Conservation (phyloP, 2,113 vertebrate genomes). For the Tupaia chinensis region DNA sequence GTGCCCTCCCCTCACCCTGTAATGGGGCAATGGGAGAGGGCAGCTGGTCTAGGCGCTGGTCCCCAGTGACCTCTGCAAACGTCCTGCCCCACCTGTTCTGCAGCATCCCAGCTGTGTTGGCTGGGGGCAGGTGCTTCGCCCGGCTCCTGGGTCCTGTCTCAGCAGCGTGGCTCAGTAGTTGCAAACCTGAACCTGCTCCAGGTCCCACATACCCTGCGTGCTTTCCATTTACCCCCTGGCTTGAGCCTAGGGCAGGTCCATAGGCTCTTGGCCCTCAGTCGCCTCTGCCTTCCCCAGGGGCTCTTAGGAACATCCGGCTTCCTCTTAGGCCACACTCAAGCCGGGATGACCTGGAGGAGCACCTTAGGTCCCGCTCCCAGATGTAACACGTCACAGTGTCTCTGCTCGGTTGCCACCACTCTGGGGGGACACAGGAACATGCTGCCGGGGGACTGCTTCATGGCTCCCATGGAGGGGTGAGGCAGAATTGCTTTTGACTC, state of each 20-base stretch:
- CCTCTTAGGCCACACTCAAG: not conserved
- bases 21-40: not conserved
- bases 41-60: not conserved
- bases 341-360: not conserved
- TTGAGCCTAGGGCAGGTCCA: not conserved
- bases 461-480: not conserved
- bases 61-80: not conserved
- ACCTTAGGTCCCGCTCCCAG: not conserved
- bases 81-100: not conserved
- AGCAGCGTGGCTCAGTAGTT: not conserved
- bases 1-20: fast-evolving
- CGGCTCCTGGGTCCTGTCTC: not conserved
- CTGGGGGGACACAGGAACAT: not conserved
- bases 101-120: not conserved
- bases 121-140: not conserved
- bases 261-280: not conserved
- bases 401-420: not conserved
- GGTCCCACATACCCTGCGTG: not conserved
- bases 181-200: not conserved
- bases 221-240: not conserved
- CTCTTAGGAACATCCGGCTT: not conserved
- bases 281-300: not conserved
- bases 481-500: not conserved
- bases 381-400: not conserved
- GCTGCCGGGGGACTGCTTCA: not conserved